A percentile compares a stretch with the other conserved stretches of the same genome.
phyloP scores from a whole-genome alignment of 2,113 vertebrate genomes.

The Isurus oxyrinchus region DNA sequence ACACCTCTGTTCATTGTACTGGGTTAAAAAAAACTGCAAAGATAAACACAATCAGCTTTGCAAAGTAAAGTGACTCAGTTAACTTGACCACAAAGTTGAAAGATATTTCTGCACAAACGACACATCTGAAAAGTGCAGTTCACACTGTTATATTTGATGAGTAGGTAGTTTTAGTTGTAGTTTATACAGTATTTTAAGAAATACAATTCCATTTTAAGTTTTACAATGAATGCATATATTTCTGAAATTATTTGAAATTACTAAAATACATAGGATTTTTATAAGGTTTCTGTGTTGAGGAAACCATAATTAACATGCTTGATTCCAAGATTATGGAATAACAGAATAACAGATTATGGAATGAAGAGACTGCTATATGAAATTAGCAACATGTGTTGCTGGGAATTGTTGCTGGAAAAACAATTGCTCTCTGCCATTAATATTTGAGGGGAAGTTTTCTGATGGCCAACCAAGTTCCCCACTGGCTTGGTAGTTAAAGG shows the following conservation, averaged over 20 bases:
- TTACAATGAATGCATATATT: neutral
- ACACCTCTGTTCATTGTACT: neutral
- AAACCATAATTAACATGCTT: neutral
- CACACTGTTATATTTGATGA: neutral
- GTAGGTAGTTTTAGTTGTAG: neutral
- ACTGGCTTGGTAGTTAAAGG: neutral
- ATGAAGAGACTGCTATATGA: neutral
- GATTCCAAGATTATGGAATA: neutral
- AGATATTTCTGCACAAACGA: neutral
- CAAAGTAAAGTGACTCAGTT: slow-evolving; percentile 5
- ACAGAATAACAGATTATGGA: neutral
- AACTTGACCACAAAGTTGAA: neutral
- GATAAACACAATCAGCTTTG: neutral
- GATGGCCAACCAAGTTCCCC: neutral
- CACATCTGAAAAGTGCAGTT: neutral
- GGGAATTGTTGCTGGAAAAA: neutral
- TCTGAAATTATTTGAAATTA: neutral
- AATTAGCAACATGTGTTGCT: neutral
- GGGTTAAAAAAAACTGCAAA: neutral
- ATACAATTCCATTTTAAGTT: neutral
- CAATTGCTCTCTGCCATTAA: neutral
- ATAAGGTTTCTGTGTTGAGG: neutral
- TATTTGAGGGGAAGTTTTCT: neutral
- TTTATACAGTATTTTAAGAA: neutral
- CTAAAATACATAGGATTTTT: neutral